Conservation (phyloP, 2,797 vertebrate species). For the Merluccius polli region DNA sequence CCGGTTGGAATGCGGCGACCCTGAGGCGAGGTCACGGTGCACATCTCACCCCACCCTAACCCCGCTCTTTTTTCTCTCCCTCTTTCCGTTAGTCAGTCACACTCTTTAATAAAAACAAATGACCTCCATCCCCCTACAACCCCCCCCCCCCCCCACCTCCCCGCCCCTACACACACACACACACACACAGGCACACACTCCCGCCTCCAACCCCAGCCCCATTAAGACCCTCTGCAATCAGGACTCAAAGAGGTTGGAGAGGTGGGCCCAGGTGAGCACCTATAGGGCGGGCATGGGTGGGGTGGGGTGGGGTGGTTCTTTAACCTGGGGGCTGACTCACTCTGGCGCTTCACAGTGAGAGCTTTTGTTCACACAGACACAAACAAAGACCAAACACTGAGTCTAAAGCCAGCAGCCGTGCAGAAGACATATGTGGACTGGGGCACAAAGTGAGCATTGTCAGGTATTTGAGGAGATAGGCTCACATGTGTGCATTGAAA, state of each 20-base stretch:
- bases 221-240: conserved; percentile 54
- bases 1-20: conserved; percentile 39
- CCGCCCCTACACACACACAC: neutral
- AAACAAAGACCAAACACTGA: conserved; percentile 8
- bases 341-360: conserved; percentile 47
- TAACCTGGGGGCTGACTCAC: conserved; percentile 60
- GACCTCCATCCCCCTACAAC: conserved; percentile 17
- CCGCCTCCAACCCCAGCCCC: conserved; percentile 27
- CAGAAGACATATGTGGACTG: neutral
- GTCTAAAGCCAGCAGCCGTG: neutral
- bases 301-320: conserved; percentile 26
- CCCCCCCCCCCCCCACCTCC: conserved; percentile 8
- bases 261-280: conserved; percentile 38
- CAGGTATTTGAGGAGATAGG: neutral
- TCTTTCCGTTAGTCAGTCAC: conserved; percentile 54
- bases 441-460: neutral
- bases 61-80: neutral
- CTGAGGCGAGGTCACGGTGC: conserved; percentile 43
- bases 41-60: conserved; percentile 31
- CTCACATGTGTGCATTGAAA: neutral
- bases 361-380: conserved; percentile 58
- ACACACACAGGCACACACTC: neutral
- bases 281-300: conserved; percentile 41
- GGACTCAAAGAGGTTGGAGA: conserved; percentile 42
- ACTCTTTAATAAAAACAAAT: conserved; percentile 66